Percentiles rank a stretch among this genome's conserved stretches.
Evolutionary conservation across 2,888 invertebrate species (phyloP).

Genomic region (Agonopterix subpropinquella): DNA sequence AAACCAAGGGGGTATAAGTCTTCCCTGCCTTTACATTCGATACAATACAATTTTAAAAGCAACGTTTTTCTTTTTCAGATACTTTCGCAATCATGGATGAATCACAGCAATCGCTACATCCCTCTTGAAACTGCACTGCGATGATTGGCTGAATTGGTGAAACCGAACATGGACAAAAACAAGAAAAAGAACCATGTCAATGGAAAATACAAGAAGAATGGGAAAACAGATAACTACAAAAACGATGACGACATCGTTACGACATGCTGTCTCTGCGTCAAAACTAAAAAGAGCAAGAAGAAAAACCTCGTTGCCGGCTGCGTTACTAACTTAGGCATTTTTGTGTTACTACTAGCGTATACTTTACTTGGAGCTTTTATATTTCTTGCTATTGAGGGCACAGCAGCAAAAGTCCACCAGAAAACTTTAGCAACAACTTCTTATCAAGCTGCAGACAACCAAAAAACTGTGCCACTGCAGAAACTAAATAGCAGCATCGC

Average conservation of each 20-base stretch:
- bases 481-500: constrained; percentile 56
- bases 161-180: constrained; percentile 58
- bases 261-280: constrained; percentile 67
- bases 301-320: constrained; percentile 78
- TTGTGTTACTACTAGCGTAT: constrained; percentile 86
- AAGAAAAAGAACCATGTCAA: constrained; percentile 65
- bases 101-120: background rate
- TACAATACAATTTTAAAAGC: constrained; percentile 9
- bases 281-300: constrained; percentile 66
- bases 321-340: constrained; percentile 88
- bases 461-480: constrained; percentile 43
- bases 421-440: constrained; percentile 68
- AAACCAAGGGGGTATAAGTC: too few species aligned
- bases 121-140: background rate
- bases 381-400: constrained; percentile 89
- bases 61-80: constrained; percentile 30
- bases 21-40: constrained; percentile 11
- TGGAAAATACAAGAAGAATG: constrained; percentile 65
- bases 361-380: constrained; percentile 85
- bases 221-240: constrained; percentile 52
- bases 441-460: constrained; percentile 55
- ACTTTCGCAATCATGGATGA: constrained; percentile 6
- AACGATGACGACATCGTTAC: constrained; percentile 55
- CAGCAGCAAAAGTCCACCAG: constrained; percentile 68
- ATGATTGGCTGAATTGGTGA: background rate